Base-by-base conservation (phyloP, 1,140 invertebrate species). In the Tyrophagus putrescentiae region DNA sequence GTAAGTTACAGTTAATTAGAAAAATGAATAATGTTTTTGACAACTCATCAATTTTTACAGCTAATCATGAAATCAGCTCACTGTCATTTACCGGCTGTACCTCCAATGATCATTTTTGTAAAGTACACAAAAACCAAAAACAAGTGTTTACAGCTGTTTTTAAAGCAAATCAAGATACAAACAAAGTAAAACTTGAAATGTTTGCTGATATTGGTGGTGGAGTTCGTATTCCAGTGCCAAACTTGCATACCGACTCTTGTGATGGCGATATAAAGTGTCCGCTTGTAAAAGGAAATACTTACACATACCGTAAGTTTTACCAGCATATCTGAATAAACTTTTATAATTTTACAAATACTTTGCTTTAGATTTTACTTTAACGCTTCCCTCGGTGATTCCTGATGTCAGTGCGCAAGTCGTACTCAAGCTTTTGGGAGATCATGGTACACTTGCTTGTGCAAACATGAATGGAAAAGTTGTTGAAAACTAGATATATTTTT, bases 1-100 rank as follows among this genome's bases (percentile, higher is more conserved):
- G 57, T 59, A 59, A 4, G 13, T 27, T 11, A 59, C 23, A 58
- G n/a, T 21, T 54, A 32, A 54, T 6, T 41, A 33, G 6, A 21
- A 21, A 29, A 52, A 23, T 33, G 9, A n/a, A n/a, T n/a, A n/a
- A n/a, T n/a, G n/a, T n/a, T n/a, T n/a, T n/a, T n/a, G n/a, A n/a
- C n/a, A n/a, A n/a, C n/a, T n/a, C n/a, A n/a, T n/a, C n/a, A 56
- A 32, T 56, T 56, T 33, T 56, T 56, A 4, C 33, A 59, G 57
- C 27, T n/a, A n/a, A 59, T 23, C 5, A 42, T 45, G 57, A 59
- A 45, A 31, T 59, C 3, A 45, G 1, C 2, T 23, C 36, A 4
- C 5, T 59, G 4, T 25, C 29, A 13, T 16, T 59, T n/a, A n/a
- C 39, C 39, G 39, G 36, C 11, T 59, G 57, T 21, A 57, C 33